Conservation (phyloP, 2,113 vertebrate species). For the Gnathonemus longibarbis region DNA sequence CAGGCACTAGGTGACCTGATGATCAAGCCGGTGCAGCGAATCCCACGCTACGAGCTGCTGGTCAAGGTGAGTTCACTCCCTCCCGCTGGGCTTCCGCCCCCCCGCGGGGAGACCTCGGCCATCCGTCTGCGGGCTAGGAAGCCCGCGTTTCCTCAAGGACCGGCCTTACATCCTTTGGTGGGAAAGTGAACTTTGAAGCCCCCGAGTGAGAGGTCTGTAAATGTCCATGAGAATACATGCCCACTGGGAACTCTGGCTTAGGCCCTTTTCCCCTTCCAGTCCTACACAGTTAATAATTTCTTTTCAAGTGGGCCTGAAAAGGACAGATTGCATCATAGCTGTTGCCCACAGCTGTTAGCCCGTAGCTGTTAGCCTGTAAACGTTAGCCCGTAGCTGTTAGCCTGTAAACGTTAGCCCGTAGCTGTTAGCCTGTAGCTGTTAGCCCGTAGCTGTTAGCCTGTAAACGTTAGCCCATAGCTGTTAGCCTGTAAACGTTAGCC, state of each 20-base stretch:
- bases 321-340: not conserved
- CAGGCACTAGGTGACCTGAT: constrained; percentile 92
- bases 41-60: constrained; percentile 92
- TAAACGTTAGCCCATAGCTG: not conserved
- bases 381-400: not conserved
- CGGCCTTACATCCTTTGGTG: not conserved
- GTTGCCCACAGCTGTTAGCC: not conserved
- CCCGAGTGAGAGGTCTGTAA: not conserved
- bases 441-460: not conserved
- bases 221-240: not conserved
- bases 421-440: not conserved
- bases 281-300: not conserved
- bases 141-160: not conserved
- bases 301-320: not conserved
- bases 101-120: not conserved
- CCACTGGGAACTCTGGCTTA: not conserved
- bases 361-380: not conserved
- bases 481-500: not conserved
- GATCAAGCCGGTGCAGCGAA: constrained; percentile 97
- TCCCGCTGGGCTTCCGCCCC: not conserved
- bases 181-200: constrained; percentile 2
- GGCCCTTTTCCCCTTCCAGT: not conserved
- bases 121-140: not conserved
- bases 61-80: constrained; percentile 72
- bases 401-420: not conserved